Evolutionary conservation across 2,888 invertebrate species (phyloP).

Genomic region (Stenichneumon culpator): DNA sequence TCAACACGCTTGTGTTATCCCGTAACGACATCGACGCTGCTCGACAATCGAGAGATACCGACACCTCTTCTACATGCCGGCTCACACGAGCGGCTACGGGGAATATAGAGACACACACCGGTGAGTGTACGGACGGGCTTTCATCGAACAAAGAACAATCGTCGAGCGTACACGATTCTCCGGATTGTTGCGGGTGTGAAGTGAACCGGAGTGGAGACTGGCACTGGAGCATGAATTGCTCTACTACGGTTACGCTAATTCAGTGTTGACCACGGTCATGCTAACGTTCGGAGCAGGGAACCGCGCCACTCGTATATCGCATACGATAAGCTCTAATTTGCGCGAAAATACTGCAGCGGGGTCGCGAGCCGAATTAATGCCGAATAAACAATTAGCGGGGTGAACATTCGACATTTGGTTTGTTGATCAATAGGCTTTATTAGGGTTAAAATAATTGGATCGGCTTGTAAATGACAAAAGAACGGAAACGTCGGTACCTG

Average conservation of each 20-base stretch:
- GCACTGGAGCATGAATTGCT: constrained; percentile 42
- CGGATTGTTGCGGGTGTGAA: constrained; percentile 64
- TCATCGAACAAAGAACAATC: constrained; percentile 69
- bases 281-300: constrained; percentile 26
- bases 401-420: neutral
- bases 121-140: constrained; percentile 36
- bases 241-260: constrained; percentile 60
- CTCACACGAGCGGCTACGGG: constrained; percentile 1
- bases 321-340: constrained; percentile 40
- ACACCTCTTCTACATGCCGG: constrained; percentile 59
- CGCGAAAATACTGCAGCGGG: neutral
- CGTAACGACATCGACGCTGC: constrained; percentile 55
- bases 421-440: neutral
- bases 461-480: neutral
- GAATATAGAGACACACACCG: constrained; percentile 24
- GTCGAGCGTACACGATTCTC: constrained; percentile 59
- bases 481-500: neutral
- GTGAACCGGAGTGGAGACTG: constrained; percentile 58
- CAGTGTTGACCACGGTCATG: constrained; percentile 48
- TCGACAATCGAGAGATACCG: constrained; percentile 61
- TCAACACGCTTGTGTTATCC: constrained; percentile 54
- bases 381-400: neutral
- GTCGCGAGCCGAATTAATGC: neutral
- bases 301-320: neutral
- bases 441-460: neutral